Percentiles rank a stretch among this genome's conserved stretches.
These are phyloP conservation scores for Oryctes rhinoceros DNA, from an alignment of 1,140 invertebrate genomes.

Conservation along the genomic window DNA sequence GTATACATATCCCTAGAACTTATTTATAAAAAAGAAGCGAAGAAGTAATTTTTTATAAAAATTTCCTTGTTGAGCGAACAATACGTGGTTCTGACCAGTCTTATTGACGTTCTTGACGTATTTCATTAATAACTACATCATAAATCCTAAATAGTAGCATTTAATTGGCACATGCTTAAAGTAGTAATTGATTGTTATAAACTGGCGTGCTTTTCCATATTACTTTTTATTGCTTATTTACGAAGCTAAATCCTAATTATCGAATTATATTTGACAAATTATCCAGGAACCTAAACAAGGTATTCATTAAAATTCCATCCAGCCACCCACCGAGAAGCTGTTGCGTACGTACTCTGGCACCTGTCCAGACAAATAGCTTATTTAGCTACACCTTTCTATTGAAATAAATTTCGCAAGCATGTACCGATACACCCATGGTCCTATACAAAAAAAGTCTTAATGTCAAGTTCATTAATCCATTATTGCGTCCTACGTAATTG, in stretches of 20 bases:
- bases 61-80: no score
- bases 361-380: conserved; percentile 6
- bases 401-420: background rate
- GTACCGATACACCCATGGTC: background rate
- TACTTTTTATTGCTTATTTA: no score
- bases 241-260: background rate
- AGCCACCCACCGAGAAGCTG: background rate
- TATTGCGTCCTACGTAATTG: conserved; percentile 5
- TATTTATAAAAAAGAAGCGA: no score
- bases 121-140: no score
- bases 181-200: no score
- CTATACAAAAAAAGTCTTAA: background rate
- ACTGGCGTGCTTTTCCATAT: no score
- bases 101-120: no score
- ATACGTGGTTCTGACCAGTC: no score
- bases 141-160: no score
- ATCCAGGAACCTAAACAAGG: background rate
- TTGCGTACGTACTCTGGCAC: background rate
- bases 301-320: conserved; percentile 9
- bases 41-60: no score
- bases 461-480: conserved; percentile 35
- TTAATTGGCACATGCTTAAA: no score
- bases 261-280: background rate
- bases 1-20: no score
- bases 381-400: background rate